phyloP scores from a whole-genome alignment of 2,797 vertebrate genomes.

The Pseudochirops corinnae region DNA sequence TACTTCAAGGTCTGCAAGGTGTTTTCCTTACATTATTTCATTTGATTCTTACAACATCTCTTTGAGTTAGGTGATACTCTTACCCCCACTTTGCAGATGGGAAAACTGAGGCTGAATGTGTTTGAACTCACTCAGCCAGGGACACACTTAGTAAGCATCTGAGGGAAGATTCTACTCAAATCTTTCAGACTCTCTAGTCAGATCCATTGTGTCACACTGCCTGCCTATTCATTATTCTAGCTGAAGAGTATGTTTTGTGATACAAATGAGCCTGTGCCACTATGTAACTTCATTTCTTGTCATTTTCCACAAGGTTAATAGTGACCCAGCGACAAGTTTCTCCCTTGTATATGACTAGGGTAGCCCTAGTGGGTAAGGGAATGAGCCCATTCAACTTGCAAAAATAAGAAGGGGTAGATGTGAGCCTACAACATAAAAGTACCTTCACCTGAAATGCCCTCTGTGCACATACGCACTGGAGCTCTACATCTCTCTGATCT shows the following conservation, averaged over 20 bases:
- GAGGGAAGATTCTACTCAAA: background rate
- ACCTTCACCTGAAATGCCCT: background rate
- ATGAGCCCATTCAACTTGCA: background rate
- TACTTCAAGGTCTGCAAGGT: background rate
- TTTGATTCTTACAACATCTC: background rate
- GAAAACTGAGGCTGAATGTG: background rate
- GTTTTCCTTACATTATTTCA: background rate
- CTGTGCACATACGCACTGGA: no score
- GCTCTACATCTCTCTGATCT: background rate
- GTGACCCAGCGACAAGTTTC: background rate
- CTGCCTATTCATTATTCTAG: background rate
- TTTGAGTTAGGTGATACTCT: background rate
- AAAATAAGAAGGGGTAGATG: background rate
- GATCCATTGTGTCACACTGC: background rate
- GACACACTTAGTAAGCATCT: background rate
- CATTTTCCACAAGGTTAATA: background rate
- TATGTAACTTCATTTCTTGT: background rate
- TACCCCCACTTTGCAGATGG: background rate
- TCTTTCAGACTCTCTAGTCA: background rate
- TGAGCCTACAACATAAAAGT: background rate
- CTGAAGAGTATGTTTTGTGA: background rate
- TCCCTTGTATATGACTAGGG: background rate
- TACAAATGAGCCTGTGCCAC: background rate
- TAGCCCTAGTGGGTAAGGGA: background rate
- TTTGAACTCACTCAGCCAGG: background rate